Conservation (phyloP, 2,888 invertebrate species). For the Tenthredo livida region DNA sequence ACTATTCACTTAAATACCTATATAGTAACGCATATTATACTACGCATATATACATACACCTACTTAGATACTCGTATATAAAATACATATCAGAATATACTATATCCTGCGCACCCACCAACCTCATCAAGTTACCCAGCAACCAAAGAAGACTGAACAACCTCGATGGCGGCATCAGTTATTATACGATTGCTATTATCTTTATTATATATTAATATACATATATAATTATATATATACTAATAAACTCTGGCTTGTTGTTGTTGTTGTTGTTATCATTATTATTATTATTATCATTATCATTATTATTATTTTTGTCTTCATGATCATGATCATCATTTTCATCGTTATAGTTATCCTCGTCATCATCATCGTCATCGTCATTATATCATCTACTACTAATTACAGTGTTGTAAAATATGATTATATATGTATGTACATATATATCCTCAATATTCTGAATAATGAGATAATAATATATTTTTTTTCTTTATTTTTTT, state of each 20-base stretch:
- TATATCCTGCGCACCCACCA: conserved; percentile 57
- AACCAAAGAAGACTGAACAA: conserved; percentile 82
- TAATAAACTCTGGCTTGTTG: conserved; percentile 63
- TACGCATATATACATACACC: background rate
- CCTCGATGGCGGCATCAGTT: conserved; percentile 75
- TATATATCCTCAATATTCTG: no score
- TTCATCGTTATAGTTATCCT: background rate
- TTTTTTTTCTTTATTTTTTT: background rate
- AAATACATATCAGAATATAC: background rate
- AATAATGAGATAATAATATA: background rate
- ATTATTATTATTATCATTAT: background rate
- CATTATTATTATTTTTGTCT: background rate
- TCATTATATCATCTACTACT: background rate
- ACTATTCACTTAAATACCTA: background rate
- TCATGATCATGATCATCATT: background rate
- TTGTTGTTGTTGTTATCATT: conserved; percentile 57
- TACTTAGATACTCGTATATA: conserved; percentile 1
- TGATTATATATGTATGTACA: background rate
- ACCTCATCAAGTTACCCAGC: conserved; percentile 79
- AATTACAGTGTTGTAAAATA: conserved; percentile 3
- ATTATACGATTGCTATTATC: conserved; percentile 67
- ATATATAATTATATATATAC: conserved; percentile 48
- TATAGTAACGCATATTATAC: conserved; percentile 20
- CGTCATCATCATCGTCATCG: background rate
- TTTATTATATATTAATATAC: conserved; percentile 42